phyloP scores from a whole-genome alignment of 2,113 vertebrate genomes.

The Atherinomorus stipes region DNA sequence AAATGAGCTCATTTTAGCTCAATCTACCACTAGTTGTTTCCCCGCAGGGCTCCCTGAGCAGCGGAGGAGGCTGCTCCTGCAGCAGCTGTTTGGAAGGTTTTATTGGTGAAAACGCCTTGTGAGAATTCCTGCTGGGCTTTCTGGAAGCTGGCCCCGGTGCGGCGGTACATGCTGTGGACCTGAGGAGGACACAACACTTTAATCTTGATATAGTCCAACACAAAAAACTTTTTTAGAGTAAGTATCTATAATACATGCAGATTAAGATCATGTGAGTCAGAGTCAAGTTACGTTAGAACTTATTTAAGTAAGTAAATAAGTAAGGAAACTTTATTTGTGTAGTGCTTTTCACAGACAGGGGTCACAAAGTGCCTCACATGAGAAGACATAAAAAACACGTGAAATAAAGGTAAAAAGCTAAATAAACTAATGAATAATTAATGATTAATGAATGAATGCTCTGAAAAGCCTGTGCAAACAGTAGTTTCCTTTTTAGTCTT shows the following conservation, averaged over 20 bases:
- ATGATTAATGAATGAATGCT: no score
- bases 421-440: no score
- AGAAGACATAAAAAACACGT: no score
- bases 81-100: conserved; percentile 87
- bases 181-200: conserved; percentile 50
- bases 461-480: no score
- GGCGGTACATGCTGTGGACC: conserved; percentile 93
- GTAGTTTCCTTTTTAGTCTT: no score
- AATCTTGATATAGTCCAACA: not conserved
- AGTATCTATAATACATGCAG: not conserved
- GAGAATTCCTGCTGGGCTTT: conserved; percentile 97
- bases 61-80: conserved; percentile 84
- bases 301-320: no score
- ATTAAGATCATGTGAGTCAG: no score
- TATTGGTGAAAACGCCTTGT: conserved; percentile 91
- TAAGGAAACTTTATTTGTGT: no score
- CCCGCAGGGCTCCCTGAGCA: conserved; percentile 85
- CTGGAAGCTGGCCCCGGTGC: conserved; percentile 94
- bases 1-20: conserved; percentile 9
- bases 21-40: conserved; percentile 77
- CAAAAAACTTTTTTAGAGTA: not conserved
- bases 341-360: no score
- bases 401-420: no score
- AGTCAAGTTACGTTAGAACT: no score
- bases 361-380: no score